phyloP scores from a whole-genome alignment of 2,113 vertebrate species.

The Ursus arctos region DNA sequence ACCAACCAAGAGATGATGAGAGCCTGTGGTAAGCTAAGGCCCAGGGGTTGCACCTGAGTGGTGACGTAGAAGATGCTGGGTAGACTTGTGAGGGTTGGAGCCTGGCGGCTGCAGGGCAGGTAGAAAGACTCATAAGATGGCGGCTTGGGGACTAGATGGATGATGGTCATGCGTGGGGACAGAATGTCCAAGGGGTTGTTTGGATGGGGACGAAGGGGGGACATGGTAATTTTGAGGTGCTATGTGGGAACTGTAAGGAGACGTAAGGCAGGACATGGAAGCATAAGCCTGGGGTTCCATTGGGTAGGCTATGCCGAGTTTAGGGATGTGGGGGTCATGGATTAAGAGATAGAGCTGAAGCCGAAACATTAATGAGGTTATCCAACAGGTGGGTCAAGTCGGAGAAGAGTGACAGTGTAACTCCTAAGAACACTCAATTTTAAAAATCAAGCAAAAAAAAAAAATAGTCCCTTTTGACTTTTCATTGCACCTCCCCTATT shows the following conservation, averaged over 20 bases:
- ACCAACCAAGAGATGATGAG: background rate
- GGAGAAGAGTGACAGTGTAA: background rate
- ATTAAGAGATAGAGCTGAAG: background rate
- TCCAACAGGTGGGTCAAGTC: background rate
- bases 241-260: background rate
- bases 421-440: background rate
- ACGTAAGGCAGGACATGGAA: background rate
- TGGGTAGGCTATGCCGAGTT: background rate
- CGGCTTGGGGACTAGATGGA: rapidly evolving
- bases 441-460: background rate
- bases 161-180: background rate
- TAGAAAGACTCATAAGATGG: background rate
- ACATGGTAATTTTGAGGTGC: background rate
- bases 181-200: background rate
- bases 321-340: background rate
- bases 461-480: background rate
- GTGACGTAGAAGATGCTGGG: rapidly evolving
- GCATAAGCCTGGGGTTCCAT: background rate
- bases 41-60: background rate
- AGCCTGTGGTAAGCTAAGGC: background rate
- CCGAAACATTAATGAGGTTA: background rate
- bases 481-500: conserved; percentile 25
- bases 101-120: background rate
- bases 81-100: background rate
- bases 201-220: background rate